These are phyloP conservation scores for Phorcus lineatus DNA, from an alignment of 2,888 invertebrate species.

Conservation along the genomic window DNA sequence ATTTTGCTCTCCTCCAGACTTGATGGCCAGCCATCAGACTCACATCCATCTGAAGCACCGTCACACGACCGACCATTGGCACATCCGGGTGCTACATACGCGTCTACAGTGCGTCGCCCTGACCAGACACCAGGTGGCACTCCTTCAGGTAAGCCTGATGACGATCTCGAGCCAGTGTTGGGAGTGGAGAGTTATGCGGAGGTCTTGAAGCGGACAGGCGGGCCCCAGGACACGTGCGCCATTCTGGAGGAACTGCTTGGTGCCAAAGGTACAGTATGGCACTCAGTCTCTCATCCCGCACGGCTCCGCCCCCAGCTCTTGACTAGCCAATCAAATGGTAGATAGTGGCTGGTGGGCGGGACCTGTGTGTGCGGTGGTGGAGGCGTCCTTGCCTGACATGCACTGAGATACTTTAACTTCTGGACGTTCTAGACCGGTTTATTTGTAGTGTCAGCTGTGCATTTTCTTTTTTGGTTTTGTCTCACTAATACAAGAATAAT, in stretches of 20 bases:
- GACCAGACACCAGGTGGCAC: slow-evolving; percentile 30
- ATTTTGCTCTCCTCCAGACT: slow-evolving; percentile 53
- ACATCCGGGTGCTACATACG: slow-evolving; percentile 58
- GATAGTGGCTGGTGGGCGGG: background rate
- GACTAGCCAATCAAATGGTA: background rate
- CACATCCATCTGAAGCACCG: slow-evolving; percentile 51
- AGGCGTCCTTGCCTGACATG: slow-evolving; percentile 1
- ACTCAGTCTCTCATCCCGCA: slow-evolving; percentile 7
- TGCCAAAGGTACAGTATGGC: slow-evolving; percentile 58
- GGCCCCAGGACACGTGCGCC: slow-evolving; percentile 57
- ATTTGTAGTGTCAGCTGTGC: background rate
- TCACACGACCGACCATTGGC: slow-evolving; percentile 61
- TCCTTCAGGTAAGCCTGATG: slow-evolving; percentile 64
- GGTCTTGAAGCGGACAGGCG: slow-evolving; percentile 60
- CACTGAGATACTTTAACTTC: slow-evolving; percentile 1
- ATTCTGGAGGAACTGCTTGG: slow-evolving; percentile 52
- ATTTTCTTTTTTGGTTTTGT: no score
- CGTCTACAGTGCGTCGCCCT: slow-evolving; percentile 53
- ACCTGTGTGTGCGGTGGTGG: slow-evolving; percentile 1
- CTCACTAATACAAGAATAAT: no score
- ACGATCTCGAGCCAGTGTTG: slow-evolving; percentile 27
- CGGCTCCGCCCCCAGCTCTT: background rate
- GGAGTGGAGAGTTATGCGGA: slow-evolving; percentile 64
- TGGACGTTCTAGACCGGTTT: background rate
- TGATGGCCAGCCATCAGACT: slow-evolving; percentile 60